Percentiles rank a stretch among this genome's conserved stretches.
These are phyloP conservation scores for Hyposoter didymator DNA, from an alignment of 2,888 invertebrate genomes.

Conservation along the genomic window DNA sequence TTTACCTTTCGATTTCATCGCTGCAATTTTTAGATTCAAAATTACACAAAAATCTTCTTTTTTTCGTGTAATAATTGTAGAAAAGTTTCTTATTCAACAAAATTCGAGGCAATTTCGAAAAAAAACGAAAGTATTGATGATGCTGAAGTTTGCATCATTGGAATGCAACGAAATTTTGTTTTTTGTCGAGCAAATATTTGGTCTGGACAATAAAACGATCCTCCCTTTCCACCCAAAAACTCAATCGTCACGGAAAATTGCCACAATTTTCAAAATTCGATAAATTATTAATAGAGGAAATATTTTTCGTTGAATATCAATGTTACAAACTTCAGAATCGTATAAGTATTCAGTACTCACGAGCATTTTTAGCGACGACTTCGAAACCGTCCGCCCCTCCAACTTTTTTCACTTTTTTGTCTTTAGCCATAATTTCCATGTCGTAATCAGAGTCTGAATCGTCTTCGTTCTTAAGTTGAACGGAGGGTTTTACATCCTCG, in stretches of 20 bases:
- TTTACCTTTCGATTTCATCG: slow-evolving; percentile 86
- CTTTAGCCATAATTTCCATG: slow-evolving; percentile 79
- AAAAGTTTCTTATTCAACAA: not conserved
- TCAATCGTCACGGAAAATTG: too few relatives aligned
- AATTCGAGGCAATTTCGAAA: slow-evolving; percentile 6
- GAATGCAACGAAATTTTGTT: too few relatives aligned
- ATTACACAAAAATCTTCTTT: not conserved
- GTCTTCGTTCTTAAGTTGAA: slow-evolving; percentile 52
- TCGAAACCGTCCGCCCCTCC: slow-evolving; percentile 88
- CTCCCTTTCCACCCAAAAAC: too few relatives aligned
- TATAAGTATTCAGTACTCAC: too few relatives aligned
- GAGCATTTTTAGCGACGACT: slow-evolving; percentile 87
- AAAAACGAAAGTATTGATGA: slow-evolving; percentile 11
- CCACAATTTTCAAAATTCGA: too few relatives aligned
- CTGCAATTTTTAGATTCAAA: slow-evolving; percentile 78
- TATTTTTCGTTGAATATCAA: too few relatives aligned
- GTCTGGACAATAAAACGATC: too few relatives aligned
- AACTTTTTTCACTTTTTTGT: slow-evolving; percentile 76
- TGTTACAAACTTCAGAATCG: too few relatives aligned
- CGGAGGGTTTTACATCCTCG: slow-evolving; percentile 50
- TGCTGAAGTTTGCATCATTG: too few relatives aligned
- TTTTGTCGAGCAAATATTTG: too few relatives aligned
- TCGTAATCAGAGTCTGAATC: slow-evolving; percentile 85
- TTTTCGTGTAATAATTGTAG: too few relatives aligned
- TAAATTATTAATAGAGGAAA: too few relatives aligned